Base-by-base conservation (phyloP, 2,113 vertebrate species). In the Rhinopomastus cyanomelas region DNA sequence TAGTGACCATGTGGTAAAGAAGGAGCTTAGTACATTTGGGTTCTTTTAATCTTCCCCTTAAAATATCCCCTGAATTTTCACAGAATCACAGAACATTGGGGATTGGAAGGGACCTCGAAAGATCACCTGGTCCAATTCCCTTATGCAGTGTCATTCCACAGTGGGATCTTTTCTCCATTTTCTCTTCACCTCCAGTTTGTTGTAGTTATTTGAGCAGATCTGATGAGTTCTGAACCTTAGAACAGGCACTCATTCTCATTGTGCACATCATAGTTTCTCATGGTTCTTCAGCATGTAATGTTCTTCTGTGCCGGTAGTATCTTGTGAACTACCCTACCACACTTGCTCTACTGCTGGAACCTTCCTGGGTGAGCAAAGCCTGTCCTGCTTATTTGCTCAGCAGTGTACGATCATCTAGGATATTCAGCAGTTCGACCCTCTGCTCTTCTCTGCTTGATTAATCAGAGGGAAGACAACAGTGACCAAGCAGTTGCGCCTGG, bases 301-400 rank as follows among this genome's bases (percentile, higher is more conserved):
- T 53, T 68, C 64, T 55, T 30, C 10, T 16, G 0, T 10, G 32
- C 23, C 72, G 8, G 5, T 0, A n/a, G 6, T 39, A 26, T 18
- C 66, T 18, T 6, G 27, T 12, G 59, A 67, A 17, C 55, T 18
- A 12, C 68, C 36, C 81, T 29, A 16, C 27, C 65, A 11, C 0
- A 2, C 37, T 77, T 12, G 27, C 56, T 7, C 8, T 1, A 48
- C 36, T 36, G 16, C 37, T 37, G 52, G 34, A 69, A 30, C 11
- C 18, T 2, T 11, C 7, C 25, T 0, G 23, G 0, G 0, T 8
- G 42, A 55, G 44, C 39, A 55, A 46, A 78, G 25, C 53, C 30
- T 20, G 37, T 49, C n/a, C 57, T 67, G 32, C 60, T 57, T n/a
- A 12, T 61, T 48, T 60, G 57, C 39, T 72, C 15, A 12, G 51